Percentiles rank a stretch among this genome's conserved stretches.
phyloP scores from a whole-genome alignment of 2,888 invertebrate species.

The Hymenopus coronatus region DNA sequence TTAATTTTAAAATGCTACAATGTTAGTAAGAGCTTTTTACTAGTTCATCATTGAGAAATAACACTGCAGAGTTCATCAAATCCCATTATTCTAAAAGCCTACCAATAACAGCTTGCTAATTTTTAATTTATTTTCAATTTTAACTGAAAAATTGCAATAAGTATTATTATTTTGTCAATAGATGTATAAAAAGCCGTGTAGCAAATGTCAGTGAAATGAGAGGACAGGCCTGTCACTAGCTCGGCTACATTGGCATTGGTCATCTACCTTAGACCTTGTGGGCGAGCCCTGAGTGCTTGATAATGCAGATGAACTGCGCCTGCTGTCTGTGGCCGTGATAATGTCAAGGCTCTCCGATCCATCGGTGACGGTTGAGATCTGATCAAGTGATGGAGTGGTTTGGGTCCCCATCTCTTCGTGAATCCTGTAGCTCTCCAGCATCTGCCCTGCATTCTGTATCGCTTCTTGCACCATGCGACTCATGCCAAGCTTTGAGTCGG shows the following conservation, averaged over 20 bases:
- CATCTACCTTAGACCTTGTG: neutral
- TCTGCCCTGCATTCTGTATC: neutral
- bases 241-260: neutral
- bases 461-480: neutral
- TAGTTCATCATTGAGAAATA: neutral
- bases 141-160: too few species aligned
- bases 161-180: too few species aligned
- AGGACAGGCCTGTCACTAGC: neutral
- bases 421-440: neutral
- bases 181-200: neutral
- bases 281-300: constrained; percentile 13
- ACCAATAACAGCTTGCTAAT: neutral
- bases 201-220: neutral
- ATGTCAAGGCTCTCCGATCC: neutral
- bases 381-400: constrained; percentile 2
- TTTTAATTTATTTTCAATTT: too few species aligned
- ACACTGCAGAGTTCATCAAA: neutral
- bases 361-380: neutral
- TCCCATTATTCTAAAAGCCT: neutral
- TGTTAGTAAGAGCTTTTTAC: too few species aligned
- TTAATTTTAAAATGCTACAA: too few species aligned
- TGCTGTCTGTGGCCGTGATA: neutral
- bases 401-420: constrained; percentile 18
- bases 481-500: neutral
- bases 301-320: constrained; percentile 2